Evolutionary conservation across 2,888 invertebrate genomes (phyloP).

Genomic region (Leucophenga montana): DNA sequence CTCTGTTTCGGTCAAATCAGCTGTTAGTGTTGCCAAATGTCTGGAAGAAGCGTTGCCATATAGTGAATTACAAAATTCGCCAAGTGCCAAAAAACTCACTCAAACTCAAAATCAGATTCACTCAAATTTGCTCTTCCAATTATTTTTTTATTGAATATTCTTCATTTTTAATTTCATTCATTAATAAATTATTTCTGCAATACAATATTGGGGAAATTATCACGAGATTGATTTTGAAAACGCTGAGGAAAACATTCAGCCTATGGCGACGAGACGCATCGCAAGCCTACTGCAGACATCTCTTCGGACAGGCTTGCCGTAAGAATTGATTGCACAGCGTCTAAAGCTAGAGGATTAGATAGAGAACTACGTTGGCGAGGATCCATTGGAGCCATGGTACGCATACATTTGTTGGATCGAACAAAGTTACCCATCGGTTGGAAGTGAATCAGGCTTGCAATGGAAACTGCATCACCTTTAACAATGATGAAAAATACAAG

Average conservation of each 20-base stretch:
- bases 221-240: slow-evolving; percentile 85
- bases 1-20: too few relatives aligned
- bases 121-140: too few relatives aligned
- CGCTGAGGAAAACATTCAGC: slow-evolving; percentile 96
- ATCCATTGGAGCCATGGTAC: slow-evolving; percentile 91
- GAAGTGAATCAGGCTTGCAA: slow-evolving; percentile 86
- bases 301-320: slow-evolving; percentile 82
- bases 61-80: too few relatives aligned
- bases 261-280: slow-evolving; percentile 90
- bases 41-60: too few relatives aligned
- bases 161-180: too few relatives aligned
- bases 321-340: slow-evolving; percentile 75
- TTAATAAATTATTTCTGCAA: too few relatives aligned
- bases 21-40: too few relatives aligned
- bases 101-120: too few relatives aligned
- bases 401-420: slow-evolving; percentile 94
- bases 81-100: too few relatives aligned
- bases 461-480: slow-evolving; percentile 86
- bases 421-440: slow-evolving; percentile 92
- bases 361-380: slow-evolving; percentile 85
- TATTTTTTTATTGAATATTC: too few relatives aligned
- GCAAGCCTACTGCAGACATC: slow-evolving; percentile 85
- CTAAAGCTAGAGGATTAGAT: slow-evolving; percentile 85
- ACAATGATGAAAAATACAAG: slow-evolving; percentile 83
- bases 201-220: too few relatives aligned